These are phyloP conservation scores for Boulengerochromis microlepis DNA, from an alignment of 2,113 vertebrate genomes.

Conservation along the genomic window DNA sequence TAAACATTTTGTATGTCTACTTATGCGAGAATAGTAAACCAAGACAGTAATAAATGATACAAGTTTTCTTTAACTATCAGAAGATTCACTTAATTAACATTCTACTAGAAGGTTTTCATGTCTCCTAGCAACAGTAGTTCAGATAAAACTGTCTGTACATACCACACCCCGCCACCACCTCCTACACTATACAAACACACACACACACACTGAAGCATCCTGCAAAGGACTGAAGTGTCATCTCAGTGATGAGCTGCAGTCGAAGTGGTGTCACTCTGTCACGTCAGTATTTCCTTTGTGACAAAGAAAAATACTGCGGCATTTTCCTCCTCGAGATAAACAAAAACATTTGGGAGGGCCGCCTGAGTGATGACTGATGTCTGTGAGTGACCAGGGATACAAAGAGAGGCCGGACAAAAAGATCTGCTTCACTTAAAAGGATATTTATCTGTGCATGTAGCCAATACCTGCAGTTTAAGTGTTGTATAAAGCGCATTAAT, in stretches of 20 bases:
- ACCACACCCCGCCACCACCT: not conserved
- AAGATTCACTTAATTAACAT: not conserved
- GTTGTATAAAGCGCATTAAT: not conserved
- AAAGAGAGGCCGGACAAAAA: not conserved
- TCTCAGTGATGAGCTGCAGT: not conserved
- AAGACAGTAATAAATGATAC: not conserved
- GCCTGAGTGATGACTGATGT: not conserved
- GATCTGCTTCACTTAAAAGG: not conserved
- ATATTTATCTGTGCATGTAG: not conserved
- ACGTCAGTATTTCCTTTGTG: not conserved
- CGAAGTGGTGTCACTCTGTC: not conserved
- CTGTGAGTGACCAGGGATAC: not conserved
- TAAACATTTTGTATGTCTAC: not conserved
- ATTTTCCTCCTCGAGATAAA: not conserved
- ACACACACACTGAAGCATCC: not conserved
- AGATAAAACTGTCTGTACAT: not conserved
- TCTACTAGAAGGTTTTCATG: not conserved
- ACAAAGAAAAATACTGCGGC: not conserved
- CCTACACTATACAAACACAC: not conserved
- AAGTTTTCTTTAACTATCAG: not conserved
- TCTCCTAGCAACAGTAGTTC: not conserved
- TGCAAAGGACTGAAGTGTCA: not conserved
- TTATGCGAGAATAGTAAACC: not conserved
- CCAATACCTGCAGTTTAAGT: not conserved
- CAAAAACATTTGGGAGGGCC: not conserved